phyloP scores from a whole-genome alignment of 2,888 invertebrate species.

The Elysia crispata region DNA sequence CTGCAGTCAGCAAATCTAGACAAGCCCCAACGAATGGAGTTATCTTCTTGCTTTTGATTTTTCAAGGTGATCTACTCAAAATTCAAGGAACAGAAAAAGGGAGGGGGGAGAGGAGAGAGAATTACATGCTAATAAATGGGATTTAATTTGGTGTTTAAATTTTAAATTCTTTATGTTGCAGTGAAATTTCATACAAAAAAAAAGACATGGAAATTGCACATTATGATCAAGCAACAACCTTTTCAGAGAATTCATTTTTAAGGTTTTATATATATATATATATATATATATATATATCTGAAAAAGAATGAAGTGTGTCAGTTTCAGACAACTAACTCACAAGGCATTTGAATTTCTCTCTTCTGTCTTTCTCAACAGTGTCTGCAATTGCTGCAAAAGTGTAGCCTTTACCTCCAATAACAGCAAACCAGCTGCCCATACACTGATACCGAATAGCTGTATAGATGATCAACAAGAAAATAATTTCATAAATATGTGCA shows the following conservation, averaged over 20 bases:
- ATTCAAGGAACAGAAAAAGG: too few relatives aligned
- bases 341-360: slow-evolving; percentile 96
- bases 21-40: slow-evolving; percentile 74
- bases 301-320: not conserved
- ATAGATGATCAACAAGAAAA: too few relatives aligned
- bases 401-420: slow-evolving; percentile 80
- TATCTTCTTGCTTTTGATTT: slow-evolving; percentile 74
- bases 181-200: not conserved
- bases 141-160: too few relatives aligned
- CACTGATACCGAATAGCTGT: slow-evolving; percentile 75
- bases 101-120: too few relatives aligned
- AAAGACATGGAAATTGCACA: not conserved
- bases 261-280: not conserved
- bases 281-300: not conserved
- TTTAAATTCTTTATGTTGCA: too few relatives aligned
- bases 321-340: slow-evolving; percentile 65
- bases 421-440: slow-evolving; percentile 75
- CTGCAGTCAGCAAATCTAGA: slow-evolving; percentile 88
- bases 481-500: too few relatives aligned
- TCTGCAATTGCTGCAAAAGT: slow-evolving; percentile 98
- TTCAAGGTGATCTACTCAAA: slow-evolving; percentile 72
- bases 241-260: too few relatives aligned
- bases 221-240: too few relatives aligned
- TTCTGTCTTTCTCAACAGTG: slow-evolving; percentile 95
- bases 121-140: too few relatives aligned